These are phyloP conservation scores for Enhydra lutris DNA, from an alignment of 2,113 vertebrate genomes.

Conservation along the genomic window DNA sequence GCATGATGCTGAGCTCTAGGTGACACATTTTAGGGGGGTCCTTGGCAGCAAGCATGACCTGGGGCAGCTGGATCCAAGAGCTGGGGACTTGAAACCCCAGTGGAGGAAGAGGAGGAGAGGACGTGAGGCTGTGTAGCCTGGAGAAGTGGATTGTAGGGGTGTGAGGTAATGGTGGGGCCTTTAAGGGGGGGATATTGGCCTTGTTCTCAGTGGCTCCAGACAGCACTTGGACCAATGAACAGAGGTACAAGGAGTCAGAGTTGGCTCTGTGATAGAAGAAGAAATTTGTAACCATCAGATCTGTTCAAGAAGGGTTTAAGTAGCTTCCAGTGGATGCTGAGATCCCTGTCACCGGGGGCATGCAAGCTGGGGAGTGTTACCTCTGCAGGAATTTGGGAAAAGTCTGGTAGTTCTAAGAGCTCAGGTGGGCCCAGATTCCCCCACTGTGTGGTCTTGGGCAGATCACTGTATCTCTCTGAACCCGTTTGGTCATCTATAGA, in stretches of 20 bases:
- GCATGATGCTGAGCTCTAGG: background rate
- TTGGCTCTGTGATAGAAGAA: background rate
- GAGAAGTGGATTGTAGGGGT: background rate
- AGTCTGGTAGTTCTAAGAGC: background rate
- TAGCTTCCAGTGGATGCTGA: background rate
- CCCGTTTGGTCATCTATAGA: background rate
- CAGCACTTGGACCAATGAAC: background rate
- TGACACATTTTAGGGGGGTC: background rate
- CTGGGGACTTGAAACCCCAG: background rate
- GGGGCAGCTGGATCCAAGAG: background rate
- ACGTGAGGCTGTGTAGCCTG: background rate
- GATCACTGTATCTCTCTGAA: background rate
- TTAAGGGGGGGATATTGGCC: background rate
- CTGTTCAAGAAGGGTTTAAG: background rate
- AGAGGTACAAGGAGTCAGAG: background rate
- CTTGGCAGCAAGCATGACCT: background rate
- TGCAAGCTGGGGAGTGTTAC: background rate
- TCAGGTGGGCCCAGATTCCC: background rate
- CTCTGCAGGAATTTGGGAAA: background rate
- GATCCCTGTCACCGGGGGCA: background rate
- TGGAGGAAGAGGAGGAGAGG: background rate
- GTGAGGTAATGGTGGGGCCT: rapidly evolving
- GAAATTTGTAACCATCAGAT: background rate
- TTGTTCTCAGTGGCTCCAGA: background rate
- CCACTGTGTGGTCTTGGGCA: background rate